Evolutionary conservation across 2,888 invertebrate species (phyloP), one percentile per base, ranked within the genome.

Genomic region (Tenthredo notha): DNA sequence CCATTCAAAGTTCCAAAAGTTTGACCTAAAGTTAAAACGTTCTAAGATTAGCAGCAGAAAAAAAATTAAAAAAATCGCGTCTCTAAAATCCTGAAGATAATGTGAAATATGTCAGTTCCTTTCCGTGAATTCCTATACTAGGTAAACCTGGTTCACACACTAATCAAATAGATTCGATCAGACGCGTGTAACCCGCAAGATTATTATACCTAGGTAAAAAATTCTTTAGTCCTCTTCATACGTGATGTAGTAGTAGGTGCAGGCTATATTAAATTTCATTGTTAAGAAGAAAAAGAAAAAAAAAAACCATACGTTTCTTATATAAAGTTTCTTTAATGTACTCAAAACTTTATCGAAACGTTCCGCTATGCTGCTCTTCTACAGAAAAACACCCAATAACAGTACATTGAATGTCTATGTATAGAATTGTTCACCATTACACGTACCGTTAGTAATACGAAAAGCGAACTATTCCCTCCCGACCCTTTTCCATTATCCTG

Each of bases 71-170:
- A 21, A 21, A 21, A 58, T 78, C 78, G 18, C 58, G 33, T 77
- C 6, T 77, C 58, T 61, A 0, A 6, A 40, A 15, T 37, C 21
- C 7, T 37, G 15, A 37, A 58, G 61, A 80, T 80, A 40, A 61
- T 61, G 40, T 33, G 80, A 58, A 77, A 43, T 33, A 77, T 77
- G 54, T 77, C 6, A 54, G 77, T 77, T 77, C 33, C 18, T 54
- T 77, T 33, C 9, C 15, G 50, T 33, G 54, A 77, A 77, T 77
- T 33, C 54, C 33, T 77, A 10, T 12, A 10, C 18, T 5, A 43
- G n/a, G 77, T 50, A 77, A 54, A 77, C 77, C 25, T 33, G 77
- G 33, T 77, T 77, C 77, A 47, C 77, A 77, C 77, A 54, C 77
- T 40, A 40, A 54, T 50, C 77, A 40, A 33, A 15, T 40, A 77